Percentiles rank a stretch among this genome's conserved stretches.
These are phyloP conservation scores for Erithacus rubecula DNA, from an alignment of 2,797 vertebrate species.

Conservation along the genomic window DNA sequence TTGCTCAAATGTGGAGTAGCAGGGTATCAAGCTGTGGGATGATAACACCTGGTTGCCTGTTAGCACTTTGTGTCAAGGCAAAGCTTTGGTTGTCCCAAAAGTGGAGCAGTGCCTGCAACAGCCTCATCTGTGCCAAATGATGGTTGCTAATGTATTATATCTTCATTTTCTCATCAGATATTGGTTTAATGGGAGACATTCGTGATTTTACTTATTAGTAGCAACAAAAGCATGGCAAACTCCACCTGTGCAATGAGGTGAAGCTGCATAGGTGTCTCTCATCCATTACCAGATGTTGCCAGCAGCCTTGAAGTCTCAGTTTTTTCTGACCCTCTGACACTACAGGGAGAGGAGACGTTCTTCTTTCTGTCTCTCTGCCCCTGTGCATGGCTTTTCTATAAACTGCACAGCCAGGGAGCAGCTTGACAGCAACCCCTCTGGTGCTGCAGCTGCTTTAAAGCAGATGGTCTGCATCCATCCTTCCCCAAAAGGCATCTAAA, in stretches of 20 bases:
- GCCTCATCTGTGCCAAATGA: neutral
- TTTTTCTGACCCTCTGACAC: neutral
- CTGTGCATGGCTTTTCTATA: neutral
- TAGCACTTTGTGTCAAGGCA: constrained; percentile 46
- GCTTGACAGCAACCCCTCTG: neutral
- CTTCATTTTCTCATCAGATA: neutral
- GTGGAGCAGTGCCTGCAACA: neutral
- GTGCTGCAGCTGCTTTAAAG: neutral
- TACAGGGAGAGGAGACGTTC: accelerated
- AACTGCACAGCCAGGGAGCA: neutral
- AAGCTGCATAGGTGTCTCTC: neutral
- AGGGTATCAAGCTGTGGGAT: constrained; percentile 35
- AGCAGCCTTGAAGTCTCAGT: neutral
- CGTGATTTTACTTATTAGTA: neutral
- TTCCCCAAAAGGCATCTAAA: neutral
- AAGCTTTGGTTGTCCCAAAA: constrained; percentile 32
- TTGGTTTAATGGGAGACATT: neutral
- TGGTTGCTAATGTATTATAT: neutral
- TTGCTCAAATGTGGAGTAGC: constrained; percentile 47
- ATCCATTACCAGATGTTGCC: neutral
- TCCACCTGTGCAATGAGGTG: accelerated
- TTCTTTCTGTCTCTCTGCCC: neutral
- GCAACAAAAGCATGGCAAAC: neutral
- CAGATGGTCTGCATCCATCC: neutral
- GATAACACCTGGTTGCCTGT: constrained; percentile 29